Conservation (phyloP, 2,113 vertebrate species). For the Ochotona curzoniae region DNA sequence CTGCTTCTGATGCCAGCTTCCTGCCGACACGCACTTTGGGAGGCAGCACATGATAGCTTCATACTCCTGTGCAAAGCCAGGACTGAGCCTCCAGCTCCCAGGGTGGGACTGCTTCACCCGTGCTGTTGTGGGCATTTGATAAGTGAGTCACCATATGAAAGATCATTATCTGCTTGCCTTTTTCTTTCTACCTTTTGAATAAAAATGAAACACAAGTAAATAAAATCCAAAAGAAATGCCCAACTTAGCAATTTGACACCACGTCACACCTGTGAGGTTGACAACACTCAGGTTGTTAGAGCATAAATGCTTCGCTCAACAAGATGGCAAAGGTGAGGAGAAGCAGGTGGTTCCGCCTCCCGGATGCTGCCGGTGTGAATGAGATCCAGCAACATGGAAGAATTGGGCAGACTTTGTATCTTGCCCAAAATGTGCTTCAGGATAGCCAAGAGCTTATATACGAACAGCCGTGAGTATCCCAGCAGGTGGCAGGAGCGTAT, state of each 20-base stretch:
- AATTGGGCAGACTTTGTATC: background rate
- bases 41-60: no score
- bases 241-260: background rate
- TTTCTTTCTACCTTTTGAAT: no score
- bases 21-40: no score
- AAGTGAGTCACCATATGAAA: no score
- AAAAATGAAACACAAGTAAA: no score
- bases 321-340: background rate
- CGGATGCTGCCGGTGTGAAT: accelerated
- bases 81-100: no score
- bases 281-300: background rate
- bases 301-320: background rate
- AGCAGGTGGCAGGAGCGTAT: accelerated
- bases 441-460: background rate
- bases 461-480: background rate
- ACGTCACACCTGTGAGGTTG: background rate
- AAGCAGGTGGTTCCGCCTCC: background rate
- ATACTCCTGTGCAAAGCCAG: no score
- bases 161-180: no score
- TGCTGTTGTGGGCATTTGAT: no score
- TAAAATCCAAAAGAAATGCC: background rate
- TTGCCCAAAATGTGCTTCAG: background rate
- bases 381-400: background rate
- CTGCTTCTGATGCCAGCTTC: no score
- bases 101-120: no score